phyloP scores from a whole-genome alignment of 1,140 invertebrate species.

The Ditylenchus dipsaci region DNA sequence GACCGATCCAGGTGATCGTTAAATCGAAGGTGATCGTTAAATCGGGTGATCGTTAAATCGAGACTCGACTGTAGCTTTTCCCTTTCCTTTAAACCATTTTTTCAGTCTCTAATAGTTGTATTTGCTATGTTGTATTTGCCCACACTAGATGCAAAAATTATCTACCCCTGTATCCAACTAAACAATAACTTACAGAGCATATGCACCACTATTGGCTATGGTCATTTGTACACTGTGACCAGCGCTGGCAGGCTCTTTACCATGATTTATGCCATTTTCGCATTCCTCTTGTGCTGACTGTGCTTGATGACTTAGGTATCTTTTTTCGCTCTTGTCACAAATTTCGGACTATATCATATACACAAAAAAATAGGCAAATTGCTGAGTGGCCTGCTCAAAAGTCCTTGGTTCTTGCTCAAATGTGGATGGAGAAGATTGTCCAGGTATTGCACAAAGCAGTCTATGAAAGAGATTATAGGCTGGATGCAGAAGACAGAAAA shows the following conservation, averaged over 20 bases:
- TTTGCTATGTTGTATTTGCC: too few relatives aligned
- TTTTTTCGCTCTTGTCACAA: too few relatives aligned
- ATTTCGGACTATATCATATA: neutral
- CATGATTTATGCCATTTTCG: slow-evolving; percentile 85
- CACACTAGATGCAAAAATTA: too few relatives aligned
- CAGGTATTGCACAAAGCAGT: slow-evolving; percentile 52
- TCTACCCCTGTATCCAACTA: too few relatives aligned
- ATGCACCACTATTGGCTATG: slow-evolving; percentile 48
- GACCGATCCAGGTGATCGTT: too few relatives aligned
- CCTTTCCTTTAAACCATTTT: too few relatives aligned
- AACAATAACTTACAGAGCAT: neutral
- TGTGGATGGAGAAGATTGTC: slow-evolving; percentile 45
- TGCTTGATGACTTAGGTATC: slow-evolving; percentile 44
- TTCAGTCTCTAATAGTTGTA: too few relatives aligned
- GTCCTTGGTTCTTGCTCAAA: slow-evolving; percentile 48
- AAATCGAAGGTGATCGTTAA: too few relatives aligned
- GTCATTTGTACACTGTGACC: slow-evolving; percentile 10
- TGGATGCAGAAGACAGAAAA: slow-evolving; percentile 46
- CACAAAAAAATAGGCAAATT: neutral
- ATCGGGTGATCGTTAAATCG: too few relatives aligned
- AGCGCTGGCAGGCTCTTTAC: slow-evolving; percentile 75
- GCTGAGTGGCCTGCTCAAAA: slow-evolving; percentile 24
- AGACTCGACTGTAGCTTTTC: too few relatives aligned
- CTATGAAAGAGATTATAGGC: slow-evolving; percentile 41
- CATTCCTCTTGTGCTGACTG: slow-evolving; percentile 76